Evolutionary conservation across 2,113 vertebrate genomes (phyloP).

Genomic region (Mustela lutreola): DNA sequence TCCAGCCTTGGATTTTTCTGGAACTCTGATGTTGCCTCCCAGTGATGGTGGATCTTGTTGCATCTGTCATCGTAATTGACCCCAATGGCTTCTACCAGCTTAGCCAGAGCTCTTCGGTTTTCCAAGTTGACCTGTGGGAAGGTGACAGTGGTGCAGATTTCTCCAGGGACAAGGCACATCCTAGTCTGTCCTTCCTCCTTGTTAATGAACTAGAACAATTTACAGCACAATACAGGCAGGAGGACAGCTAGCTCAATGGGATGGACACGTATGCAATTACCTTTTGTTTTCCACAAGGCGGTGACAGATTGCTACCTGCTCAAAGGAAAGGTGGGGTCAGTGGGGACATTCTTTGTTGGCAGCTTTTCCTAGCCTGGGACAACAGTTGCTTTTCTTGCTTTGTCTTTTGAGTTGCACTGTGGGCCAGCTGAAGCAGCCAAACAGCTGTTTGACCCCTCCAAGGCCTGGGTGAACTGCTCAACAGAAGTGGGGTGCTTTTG

Average conservation of each 20-base stretch:
- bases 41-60: neutral
- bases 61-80: neutral
- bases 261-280: rapidly evolving
- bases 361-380: neutral
- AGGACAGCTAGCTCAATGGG: neutral
- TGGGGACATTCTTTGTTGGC: too few species aligned
- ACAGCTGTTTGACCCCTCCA: neutral
- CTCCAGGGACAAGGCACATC: neutral
- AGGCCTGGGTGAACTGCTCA: neutral
- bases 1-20: neutral
- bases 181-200: neutral
- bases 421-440: neutral
- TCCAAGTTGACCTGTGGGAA: neutral
- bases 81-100: neutral
- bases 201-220: neutral
- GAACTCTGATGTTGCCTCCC: neutral
- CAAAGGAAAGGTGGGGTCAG: neutral
- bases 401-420: neutral
- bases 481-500: neutral
- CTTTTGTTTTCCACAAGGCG: neutral
- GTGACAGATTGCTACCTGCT: neutral
- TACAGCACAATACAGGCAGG: neutral
- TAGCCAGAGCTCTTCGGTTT: neutral
- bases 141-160: neutral
- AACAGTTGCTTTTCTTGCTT: neutral